phyloP scores from a whole-genome alignment of 2,797 vertebrate species.

The Enteromius afrohamiltoni region DNA sequence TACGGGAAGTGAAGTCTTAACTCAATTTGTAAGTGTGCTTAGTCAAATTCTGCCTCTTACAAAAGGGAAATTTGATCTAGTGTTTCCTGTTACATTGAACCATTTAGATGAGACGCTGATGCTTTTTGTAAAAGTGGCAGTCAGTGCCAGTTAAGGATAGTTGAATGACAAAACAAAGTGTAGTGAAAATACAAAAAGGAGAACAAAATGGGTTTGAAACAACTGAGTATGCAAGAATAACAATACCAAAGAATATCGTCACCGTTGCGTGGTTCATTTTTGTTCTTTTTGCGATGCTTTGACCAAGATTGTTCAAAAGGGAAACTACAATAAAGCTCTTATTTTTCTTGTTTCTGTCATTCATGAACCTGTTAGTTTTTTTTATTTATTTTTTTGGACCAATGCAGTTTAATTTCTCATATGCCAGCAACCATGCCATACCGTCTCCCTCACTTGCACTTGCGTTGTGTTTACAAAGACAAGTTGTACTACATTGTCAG shows the following conservation, averaged over 20 bases:
- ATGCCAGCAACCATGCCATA: neutral
- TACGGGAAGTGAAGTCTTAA: constrained; percentile 24
- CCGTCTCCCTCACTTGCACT: constrained; percentile 32
- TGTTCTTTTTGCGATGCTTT: constrained; percentile 24
- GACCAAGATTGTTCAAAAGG: constrained; percentile 30
- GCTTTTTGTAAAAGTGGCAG: constrained; percentile 20
- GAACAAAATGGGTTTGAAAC: neutral
- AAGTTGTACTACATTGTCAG: constrained; percentile 55
- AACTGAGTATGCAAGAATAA: constrained; percentile 44
- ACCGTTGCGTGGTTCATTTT: neutral
- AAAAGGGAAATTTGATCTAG: neutral
- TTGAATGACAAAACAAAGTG: neutral
- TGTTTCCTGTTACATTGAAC: constrained; percentile 10
- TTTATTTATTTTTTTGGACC: constrained; percentile 27
- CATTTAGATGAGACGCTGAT: neutral
- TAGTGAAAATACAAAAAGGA: neutral
- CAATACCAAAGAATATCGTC: constrained; percentile 57
- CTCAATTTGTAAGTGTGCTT: constrained; percentile 34
- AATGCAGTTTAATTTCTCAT: constrained; percentile 18
- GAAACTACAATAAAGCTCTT: constrained; percentile 10
- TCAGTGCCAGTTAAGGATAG: neutral
- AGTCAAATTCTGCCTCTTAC: constrained; percentile 14
- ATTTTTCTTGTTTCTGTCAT: constrained; percentile 1
- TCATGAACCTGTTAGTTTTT: neutral
- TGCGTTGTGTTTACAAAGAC: constrained; percentile 46